Conservation (phyloP, 2,888 invertebrate species). For the Lutraria lutraria region DNA sequence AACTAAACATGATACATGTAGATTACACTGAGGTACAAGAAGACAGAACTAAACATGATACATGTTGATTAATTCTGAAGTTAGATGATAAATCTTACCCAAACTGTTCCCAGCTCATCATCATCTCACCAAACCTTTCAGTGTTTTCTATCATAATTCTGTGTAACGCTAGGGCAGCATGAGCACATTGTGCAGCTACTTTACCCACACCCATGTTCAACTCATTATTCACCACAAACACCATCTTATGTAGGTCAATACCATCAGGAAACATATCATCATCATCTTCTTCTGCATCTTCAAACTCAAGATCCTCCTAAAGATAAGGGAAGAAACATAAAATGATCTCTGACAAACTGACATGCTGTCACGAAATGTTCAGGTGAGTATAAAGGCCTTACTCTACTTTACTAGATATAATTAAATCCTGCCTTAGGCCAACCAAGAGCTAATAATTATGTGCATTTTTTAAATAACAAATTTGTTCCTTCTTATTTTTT, state of each 20-base stretch:
- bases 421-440: too few relatives aligned
- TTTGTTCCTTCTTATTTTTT: too few relatives aligned
- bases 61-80: too few relatives aligned
- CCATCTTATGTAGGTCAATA: conserved; percentile 89
- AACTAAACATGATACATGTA: too few relatives aligned
- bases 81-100: conserved; percentile 81
- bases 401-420: too few relatives aligned
- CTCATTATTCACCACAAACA: conserved; percentile 89
- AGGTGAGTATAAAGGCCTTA: too few relatives aligned
- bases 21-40: too few relatives aligned
- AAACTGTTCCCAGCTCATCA: conserved; percentile 87
- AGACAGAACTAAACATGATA: too few relatives aligned
- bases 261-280: conserved; percentile 80
- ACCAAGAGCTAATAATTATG: too few relatives aligned
- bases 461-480: too few relatives aligned
- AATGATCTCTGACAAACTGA: too few relatives aligned
- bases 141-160: conserved; percentile 87
- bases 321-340: not conserved
- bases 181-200: conserved; percentile 88
- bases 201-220: conserved; percentile 90
- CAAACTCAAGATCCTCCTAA: conserved; percentile 71
- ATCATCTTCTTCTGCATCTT: conserved; percentile 77
- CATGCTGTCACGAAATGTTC: too few relatives aligned
- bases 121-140: conserved; percentile 85
- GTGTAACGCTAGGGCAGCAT: conserved; percentile 89